A percentile compares a stretch with the other conserved stretches of the same genome.
Conservation (phyloP, 1,140 invertebrate genomes). For the Zelostemma sp. region DNA sequence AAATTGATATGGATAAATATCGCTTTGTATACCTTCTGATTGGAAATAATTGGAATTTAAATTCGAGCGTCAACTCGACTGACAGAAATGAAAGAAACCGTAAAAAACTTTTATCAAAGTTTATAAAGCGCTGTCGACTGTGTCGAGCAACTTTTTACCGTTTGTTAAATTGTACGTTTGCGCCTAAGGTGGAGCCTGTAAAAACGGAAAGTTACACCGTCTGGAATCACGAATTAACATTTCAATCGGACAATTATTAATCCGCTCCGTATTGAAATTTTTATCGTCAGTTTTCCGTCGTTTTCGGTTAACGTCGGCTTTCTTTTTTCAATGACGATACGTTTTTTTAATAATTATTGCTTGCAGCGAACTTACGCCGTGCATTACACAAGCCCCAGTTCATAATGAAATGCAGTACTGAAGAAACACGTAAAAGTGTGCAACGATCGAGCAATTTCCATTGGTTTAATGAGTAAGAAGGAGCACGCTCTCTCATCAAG, state of each 20-base stretch:
- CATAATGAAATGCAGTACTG: constrained; percentile 47
- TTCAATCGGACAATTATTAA: too few species aligned
- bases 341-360: constrained; percentile 45
- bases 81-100: not conserved
- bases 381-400: constrained; percentile 32
- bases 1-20: constrained; percentile 46
- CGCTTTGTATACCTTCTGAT: constrained; percentile 16
- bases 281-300: too few species aligned
- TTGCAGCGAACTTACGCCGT: constrained; percentile 10
- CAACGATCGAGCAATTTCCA: constrained; percentile 50
- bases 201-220: not conserved
- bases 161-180: not conserved
- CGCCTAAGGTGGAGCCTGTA: not conserved
- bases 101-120: not conserved
- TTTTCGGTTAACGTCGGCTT: not conserved
- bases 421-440: constrained; percentile 42
- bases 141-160: not conserved
- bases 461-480: constrained; percentile 50
- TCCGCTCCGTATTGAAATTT: too few species aligned
- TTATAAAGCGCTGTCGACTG: not conserved
- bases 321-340: constrained; percentile 20
- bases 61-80: constrained; percentile 16
- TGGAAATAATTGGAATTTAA: constrained; percentile 34
- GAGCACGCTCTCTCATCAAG: constrained; percentile 47
- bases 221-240: too few species aligned